Evolutionary conservation across 2,888 invertebrate species (phyloP).

Genomic region (Julus scandinavius): DNA sequence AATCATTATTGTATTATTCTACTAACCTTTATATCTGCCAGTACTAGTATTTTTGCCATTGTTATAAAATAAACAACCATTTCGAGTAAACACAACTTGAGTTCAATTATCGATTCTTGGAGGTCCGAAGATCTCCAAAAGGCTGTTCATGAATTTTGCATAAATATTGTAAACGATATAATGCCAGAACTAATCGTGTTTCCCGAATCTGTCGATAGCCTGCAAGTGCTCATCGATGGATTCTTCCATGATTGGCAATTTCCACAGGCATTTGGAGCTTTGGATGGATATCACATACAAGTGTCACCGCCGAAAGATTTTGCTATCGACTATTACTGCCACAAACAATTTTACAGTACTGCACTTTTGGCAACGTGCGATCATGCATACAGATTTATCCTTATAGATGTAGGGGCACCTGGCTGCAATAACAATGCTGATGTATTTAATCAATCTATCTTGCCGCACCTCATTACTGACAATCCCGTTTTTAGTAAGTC

Average conservation of each 20-base stretch:
- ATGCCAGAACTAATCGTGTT: not conserved
- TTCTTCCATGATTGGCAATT: slow-evolving; percentile 34
- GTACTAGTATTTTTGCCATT: too few species aligned
- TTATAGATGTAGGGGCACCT: slow-evolving; percentile 17
- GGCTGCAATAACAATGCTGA: slow-evolving; percentile 43
- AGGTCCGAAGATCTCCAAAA: too few species aligned
- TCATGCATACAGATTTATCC: not conserved
- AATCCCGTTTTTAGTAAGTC: not conserved
- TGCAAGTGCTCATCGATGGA: not conserved
- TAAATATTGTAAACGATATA: not conserved
- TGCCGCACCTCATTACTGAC: not conserved
- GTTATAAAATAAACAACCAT: too few species aligned
- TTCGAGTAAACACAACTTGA: too few species aligned
- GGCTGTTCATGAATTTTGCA: not conserved
- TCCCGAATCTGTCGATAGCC: not conserved
- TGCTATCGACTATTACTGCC: not conserved
- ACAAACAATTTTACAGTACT: slow-evolving; percentile 31
- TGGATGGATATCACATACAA: not conserved
- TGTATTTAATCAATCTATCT: not conserved
- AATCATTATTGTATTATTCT: too few species aligned
- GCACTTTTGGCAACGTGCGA: slow-evolving; percentile 22
- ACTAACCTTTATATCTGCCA: too few species aligned
- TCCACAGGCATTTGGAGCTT: slow-evolving; percentile 33
- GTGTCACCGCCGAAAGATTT: not conserved
- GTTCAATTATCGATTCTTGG: too few species aligned